Base-by-base conservation (phyloP, 2,797 vertebrate genomes). In the Pitangus sulphuratus region DNA sequence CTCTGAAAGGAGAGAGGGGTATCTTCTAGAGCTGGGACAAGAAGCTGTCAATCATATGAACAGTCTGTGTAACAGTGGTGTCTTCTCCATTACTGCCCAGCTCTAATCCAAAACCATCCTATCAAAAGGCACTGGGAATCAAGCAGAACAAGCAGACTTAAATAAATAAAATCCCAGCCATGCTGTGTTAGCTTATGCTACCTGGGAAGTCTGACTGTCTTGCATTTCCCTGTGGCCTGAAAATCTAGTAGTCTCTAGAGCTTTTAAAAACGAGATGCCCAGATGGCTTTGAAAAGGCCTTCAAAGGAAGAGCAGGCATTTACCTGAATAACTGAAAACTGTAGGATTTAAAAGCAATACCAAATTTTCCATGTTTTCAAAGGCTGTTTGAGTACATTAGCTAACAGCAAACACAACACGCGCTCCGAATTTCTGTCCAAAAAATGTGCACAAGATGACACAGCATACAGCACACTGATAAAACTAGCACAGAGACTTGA, bases 361-460 rank as follows among this genome's bases (percentile, higher is more conserved):
- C 19, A 50, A 10, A 15, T 26, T 64, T 88, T 70, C 33, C 2
- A 0, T 35, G 56, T 87, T 58, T 82, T 8, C 47, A n/a, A 8
- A 56, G 42, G 12, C 18, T 53, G 37, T 58, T 47, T 33, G 33
- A 47, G 20, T 33, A 39, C 15, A 28, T 44, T 21, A 60, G 14
- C 17, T 47, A 72, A 17, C n/a, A 37, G 54, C 25, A 70, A 64
- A 64, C 19, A 58, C 17, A 66, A 17, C 3, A 4, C 1, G 2
- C 6, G 16, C 15, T n/a, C 22, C 1, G 1, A 39, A 68, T 53
- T 80, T 87, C 18, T 58, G 10, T 26, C 50, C 21, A 39, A 57
- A 61, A 11, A 75, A 54, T 0, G 0, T 24, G 9, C 45, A 54
- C 22, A 20, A 48, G 42, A 39, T 14, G 14, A 20, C 8, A 28